phyloP scores from a whole-genome alignment of 2,113 vertebrate genomes.

The Phaethon lepturus region DNA sequence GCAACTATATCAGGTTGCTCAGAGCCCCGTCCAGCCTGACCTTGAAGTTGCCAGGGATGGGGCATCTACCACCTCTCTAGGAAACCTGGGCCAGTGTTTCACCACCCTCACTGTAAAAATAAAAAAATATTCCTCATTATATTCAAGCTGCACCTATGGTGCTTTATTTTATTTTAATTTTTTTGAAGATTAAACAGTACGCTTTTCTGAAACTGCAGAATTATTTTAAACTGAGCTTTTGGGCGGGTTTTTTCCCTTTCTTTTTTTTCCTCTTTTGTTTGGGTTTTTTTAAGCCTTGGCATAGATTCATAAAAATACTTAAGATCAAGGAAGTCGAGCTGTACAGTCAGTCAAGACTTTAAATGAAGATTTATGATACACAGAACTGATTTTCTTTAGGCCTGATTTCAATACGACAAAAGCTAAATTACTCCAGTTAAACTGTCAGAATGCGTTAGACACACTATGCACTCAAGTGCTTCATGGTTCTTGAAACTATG shows the following conservation, averaged over 20 bases:
- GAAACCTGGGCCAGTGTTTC: too few relatives aligned
- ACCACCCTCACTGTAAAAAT: too few relatives aligned
- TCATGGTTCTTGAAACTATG: not conserved
- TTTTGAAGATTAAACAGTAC: not conserved
- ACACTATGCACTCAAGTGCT: not conserved
- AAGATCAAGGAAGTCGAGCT: not conserved
- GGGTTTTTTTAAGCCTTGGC: not conserved
- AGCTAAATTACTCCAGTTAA: not conserved
- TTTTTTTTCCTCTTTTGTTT: not conserved
- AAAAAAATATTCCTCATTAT: too few relatives aligned
- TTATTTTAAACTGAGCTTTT: not conserved
- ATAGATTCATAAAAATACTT: not conserved
- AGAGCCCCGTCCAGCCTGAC: too few relatives aligned
- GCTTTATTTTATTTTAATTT: not conserved
- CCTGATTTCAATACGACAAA: not conserved
- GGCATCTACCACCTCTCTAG: too few relatives aligned
- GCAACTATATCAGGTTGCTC: too few relatives aligned
- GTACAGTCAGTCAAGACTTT: not conserved
- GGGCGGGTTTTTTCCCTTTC: not conserved
- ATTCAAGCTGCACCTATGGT: not conserved
- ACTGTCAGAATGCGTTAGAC: not conserved
- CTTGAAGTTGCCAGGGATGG: too few relatives aligned
- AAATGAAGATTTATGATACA: not conserved
- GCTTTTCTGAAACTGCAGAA: not conserved
- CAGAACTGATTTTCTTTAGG: not conserved